Evolutionary conservation across 2,888 invertebrate species (phyloP), one percentile per base, ranked within the genome.

Genomic region (Drosophila pegasa): DNA sequence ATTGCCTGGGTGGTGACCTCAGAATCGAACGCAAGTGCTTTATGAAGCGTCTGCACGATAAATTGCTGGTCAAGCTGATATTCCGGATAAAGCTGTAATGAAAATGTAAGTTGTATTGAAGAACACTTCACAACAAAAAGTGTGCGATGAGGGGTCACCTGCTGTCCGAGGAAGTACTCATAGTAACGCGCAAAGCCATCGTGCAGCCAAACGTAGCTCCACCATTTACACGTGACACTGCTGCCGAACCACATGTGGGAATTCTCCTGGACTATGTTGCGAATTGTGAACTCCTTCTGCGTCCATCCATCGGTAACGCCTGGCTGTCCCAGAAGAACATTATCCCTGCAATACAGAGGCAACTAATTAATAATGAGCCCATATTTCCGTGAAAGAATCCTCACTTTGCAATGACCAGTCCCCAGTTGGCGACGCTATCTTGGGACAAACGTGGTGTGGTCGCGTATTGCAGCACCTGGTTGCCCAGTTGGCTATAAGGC

Each of bases 171-270:
- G 12, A 45, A 45, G 45, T 27, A 45, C 45, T 45, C 45, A 27
- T 45, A 12, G 10, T 45, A 45, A 3, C 27, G 27, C 8, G 45
- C 45, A 9, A 45, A 45, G 5, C 45, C 45, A 6, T 45, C 45
- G 16, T 45, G 45, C 27, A 27, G 12, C 45, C 45, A 45, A 45
- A 45, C 16, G 16, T 45, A 27, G 7, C 45, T 45, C 45, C 45
- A 45, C 45, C 45, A 45, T 3, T 12, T 2, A 9, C 45, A 45
- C 3, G 45, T 45, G 3, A 45, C 16, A 6, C 45, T 45, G 22
- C 27, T 45, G 27, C 45, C 45, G 27, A 45, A 45, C 45, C 45
- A 45, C 45, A 45, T 45, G 16, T 45, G 27, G 27, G 45, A 16
- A 45, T 45, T 45, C 16, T 27, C 27, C 12, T 45, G 27, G 16